Conservation (phyloP, 2,797 vertebrate genomes). For the Limnodromus scolopaceus region DNA sequence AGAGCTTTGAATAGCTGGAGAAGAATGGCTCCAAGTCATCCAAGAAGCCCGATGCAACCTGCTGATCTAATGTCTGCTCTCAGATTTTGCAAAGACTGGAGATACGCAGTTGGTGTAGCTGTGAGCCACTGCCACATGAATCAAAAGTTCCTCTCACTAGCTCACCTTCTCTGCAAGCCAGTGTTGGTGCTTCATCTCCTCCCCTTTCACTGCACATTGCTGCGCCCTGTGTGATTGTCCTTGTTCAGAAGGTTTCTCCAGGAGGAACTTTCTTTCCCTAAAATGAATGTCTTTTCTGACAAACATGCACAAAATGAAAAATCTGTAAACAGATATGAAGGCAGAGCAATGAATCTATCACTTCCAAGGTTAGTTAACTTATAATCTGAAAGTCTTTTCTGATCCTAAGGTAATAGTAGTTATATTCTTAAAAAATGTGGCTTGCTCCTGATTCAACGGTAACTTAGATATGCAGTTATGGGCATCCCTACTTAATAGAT, state of each 20-base stretch:
- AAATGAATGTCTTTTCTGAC: neutral
- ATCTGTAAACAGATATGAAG: neutral
- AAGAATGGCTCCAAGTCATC: neutral
- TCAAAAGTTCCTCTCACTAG: neutral
- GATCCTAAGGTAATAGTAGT: neutral
- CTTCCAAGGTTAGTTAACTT: neutral
- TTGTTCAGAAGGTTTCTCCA: neutral
- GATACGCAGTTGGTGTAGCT: accelerated
- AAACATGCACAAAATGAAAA: neutral
- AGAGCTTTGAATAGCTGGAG: neutral
- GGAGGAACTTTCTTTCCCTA: neutral
- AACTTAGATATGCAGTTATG: neutral
- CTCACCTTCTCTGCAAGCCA: neutral
- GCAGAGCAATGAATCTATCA: neutral
- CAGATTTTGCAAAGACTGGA: neutral
- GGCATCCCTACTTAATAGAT: neutral
- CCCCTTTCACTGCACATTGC: neutral
- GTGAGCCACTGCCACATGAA: neutral
- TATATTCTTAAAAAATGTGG: neutral
- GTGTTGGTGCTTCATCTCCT: neutral
- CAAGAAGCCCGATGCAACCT: neutral
- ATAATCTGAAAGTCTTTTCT: neutral
- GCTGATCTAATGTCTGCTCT: neutral
- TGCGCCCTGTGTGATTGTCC: neutral
- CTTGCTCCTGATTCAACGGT: neutral